Conservation (phyloP, 2,797 vertebrate genomes). For the Cheirogaleus major region DNA sequence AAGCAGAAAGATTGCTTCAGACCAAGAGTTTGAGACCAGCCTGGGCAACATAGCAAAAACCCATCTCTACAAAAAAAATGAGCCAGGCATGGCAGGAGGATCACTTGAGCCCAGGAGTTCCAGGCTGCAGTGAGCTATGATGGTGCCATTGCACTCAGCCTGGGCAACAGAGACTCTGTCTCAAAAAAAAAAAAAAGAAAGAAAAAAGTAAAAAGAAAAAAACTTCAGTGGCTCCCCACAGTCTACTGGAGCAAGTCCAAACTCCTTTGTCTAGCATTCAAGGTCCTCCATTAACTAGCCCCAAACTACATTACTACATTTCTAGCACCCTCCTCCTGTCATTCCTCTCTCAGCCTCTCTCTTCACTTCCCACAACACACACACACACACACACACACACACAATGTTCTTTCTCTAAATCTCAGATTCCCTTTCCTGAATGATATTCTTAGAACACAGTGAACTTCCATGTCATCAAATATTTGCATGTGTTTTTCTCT, state of each 20-base stretch:
- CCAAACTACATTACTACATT: neutral
- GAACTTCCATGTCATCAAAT: neutral
- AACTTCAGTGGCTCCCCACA: neutral
- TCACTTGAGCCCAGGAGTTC: neutral
- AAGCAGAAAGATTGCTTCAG: no score
- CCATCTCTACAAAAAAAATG: no score
- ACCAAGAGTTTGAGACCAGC: no score
- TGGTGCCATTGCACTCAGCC: neutral
- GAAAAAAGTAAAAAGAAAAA: neutral
- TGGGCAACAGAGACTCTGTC: no score
- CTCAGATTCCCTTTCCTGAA: neutral
- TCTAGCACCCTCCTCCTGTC: neutral
- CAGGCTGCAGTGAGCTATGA: neutral
- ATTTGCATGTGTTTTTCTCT: slow-evolving; percentile 4
- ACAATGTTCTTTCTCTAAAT: neutral
- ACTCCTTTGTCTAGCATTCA: neutral
- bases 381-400: neutral
- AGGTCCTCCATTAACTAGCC: neutral
- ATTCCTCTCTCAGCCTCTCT: neutral
- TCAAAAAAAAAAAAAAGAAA: neutral
- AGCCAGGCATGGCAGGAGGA: neutral
- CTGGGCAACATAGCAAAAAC: no score
- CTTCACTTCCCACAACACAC: neutral
- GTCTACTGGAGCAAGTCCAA: neutral
- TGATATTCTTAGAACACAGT: slow-evolving; percentile 6